These are phyloP conservation scores for Holotrichia oblita DNA, from an alignment of 1,140 invertebrate genomes.

Conservation along the genomic window DNA sequence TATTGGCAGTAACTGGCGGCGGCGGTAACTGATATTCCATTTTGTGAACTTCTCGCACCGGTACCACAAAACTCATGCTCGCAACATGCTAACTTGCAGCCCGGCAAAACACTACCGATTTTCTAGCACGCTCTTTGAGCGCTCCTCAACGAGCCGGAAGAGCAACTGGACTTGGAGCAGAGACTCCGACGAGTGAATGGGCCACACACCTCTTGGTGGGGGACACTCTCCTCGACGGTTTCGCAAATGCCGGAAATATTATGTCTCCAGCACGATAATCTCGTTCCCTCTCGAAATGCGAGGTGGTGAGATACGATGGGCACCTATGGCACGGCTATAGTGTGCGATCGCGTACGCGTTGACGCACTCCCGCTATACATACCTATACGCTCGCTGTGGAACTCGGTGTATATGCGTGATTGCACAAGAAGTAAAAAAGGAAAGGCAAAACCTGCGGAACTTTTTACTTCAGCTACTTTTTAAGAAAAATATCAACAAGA, in stretches of 20 bases:
- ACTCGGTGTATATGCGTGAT: slow-evolving; percentile 15
- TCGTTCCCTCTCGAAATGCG: neutral
- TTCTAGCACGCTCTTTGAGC: slow-evolving; percentile 45
- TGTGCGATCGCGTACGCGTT: neutral
- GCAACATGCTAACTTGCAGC: slow-evolving; percentile 53
- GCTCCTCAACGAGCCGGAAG: slow-evolving; percentile 54
- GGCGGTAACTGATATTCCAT: slow-evolving; percentile 65
- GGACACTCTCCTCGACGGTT: slow-evolving; percentile 47
- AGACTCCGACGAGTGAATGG: slow-evolving; percentile 52
- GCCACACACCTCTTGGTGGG: slow-evolving; percentile 48
- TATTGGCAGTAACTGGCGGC: slow-evolving; percentile 47
- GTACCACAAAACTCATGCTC: slow-evolving; percentile 60
- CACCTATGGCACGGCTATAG: neutral
- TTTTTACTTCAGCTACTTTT: slow-evolving; percentile 14
- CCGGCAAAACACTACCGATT: slow-evolving; percentile 45
- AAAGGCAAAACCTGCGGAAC: slow-evolving; percentile 31
- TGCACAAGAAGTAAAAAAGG: slow-evolving; percentile 29
- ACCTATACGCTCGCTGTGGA: neutral
- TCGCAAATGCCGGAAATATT: slow-evolving; percentile 57
- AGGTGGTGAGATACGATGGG: slow-evolving; percentile 26
- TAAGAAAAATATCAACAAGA: slow-evolving; percentile 7
- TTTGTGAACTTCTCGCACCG: slow-evolving; percentile 56
- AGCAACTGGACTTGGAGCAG: slow-evolving; percentile 54
- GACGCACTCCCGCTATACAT: neutral
- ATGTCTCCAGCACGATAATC: slow-evolving; percentile 24